Conservation (phyloP, 2,113 vertebrate species). For the Lycaon pictus region DNA sequence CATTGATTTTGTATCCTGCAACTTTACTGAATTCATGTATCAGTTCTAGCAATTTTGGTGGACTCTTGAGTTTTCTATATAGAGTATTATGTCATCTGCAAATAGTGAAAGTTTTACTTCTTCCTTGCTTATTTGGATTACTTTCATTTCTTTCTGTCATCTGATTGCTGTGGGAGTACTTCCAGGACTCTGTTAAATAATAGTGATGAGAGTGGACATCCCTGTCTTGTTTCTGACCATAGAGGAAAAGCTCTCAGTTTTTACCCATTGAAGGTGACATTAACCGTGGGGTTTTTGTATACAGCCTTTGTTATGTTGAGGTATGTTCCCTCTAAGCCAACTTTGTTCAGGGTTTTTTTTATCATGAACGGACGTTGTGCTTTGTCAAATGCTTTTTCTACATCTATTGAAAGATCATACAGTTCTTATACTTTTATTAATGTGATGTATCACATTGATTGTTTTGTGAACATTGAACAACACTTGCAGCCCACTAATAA, state of each 20-base stretch:
- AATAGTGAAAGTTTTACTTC: background rate
- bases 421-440: background rate
- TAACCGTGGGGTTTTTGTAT: background rate
- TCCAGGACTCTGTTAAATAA: background rate
- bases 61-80: background rate
- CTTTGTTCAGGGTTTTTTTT: background rate
- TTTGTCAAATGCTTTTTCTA: background rate
- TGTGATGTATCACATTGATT: background rate
- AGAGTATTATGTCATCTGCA: background rate
- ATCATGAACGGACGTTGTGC: background rate
- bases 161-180: background rate
- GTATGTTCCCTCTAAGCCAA: background rate
- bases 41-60: background rate
- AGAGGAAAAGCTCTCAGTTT: background rate
- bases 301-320: background rate
- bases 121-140: background rate
- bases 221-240: background rate
- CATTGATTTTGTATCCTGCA: background rate
- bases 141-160: background rate
- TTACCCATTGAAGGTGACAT: background rate
- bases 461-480: background rate
- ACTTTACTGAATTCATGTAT: background rate
- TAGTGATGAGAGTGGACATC: background rate
- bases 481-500: background rate
- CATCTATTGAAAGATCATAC: background rate